Evolutionary conservation across 2,888 invertebrate species (phyloP).

Genomic region (Mystacides longicornis): DNA sequence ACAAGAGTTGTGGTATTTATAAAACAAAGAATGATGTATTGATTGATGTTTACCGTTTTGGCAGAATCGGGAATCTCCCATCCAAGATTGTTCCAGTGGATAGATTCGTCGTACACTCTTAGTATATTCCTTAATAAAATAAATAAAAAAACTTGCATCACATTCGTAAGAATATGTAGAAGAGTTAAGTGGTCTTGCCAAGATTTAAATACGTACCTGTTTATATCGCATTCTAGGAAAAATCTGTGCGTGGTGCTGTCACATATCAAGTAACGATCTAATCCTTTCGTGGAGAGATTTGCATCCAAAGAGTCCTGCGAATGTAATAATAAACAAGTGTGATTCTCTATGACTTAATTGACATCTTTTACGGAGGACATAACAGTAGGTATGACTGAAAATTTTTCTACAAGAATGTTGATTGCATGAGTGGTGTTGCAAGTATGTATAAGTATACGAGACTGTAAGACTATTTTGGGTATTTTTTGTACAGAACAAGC

Average conservation of each 20-base stretch:
- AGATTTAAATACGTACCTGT: slow-evolving; percentile 45
- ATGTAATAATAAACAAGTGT: no score
- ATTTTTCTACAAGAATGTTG: no score
- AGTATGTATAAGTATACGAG: no score
- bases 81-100: slow-evolving; percentile 64
- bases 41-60: slow-evolving; percentile 51
- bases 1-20: no score
- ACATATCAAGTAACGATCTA: slow-evolving; percentile 67
- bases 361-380: no score
- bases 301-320: slow-evolving; percentile 51
- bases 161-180: not conserved
- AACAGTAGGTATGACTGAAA: no score
- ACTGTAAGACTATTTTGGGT: no score
- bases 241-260: slow-evolving; percentile 56
- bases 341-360: no score
- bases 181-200: not conserved
- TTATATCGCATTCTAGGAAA: slow-evolving; percentile 72
- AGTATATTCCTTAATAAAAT: slow-evolving; percentile 47
- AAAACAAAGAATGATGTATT: no score
- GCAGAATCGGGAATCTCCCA: slow-evolving; percentile 64
- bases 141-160: not conserved
- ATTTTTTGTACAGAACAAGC: no score
- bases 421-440: no score
- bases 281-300: slow-evolving; percentile 44
- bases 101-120: slow-evolving; percentile 63